A percentile compares a stretch with the other conserved stretches of the same genome.
These are phyloP conservation scores for Seriola dumerili DNA, from an alignment of 2,113 vertebrate genomes.

Conservation along the genomic window DNA sequence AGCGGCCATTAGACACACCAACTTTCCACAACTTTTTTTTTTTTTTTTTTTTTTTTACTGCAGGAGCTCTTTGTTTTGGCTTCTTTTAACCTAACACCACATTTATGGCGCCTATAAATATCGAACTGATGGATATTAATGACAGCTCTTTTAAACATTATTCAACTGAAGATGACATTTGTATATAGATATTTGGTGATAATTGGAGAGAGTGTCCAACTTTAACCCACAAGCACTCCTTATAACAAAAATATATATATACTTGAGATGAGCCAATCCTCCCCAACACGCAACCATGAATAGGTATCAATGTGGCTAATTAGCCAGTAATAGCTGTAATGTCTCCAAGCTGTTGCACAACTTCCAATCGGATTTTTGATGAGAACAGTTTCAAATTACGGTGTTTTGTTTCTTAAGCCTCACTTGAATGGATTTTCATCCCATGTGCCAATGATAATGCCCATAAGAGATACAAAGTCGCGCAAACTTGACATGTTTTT, in stretches of 20 bases:
- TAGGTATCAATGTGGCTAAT: not conserved
- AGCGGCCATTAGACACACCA: not conserved
- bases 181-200: not conserved
- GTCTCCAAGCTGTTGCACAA: not conserved
- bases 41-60: not conserved
- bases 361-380: slow-evolving; percentile 24
- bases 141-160: not conserved
- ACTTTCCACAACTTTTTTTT: not conserved
- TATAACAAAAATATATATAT: not conserved
- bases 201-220: not conserved
- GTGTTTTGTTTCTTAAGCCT: not conserved
- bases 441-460: not conserved
- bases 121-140: not conserved
- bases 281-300: not conserved
- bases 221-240: not conserved
- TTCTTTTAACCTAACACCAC: too few relatives aligned
- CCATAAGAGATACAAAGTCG: slow-evolving; percentile 12
- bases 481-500: slow-evolving; percentile 29
- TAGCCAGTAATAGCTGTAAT: not conserved
- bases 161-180: not conserved
- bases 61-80: not conserved
- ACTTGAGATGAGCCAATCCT: not conserved
- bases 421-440: not conserved
- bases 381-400: too few relatives aligned
- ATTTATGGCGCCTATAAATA: too few relatives aligned